A percentile compares a stretch with the other conserved stretches of the same genome.
phyloP scores from a whole-genome alignment of 2,113 vertebrate genomes.

The Pollimyrus isidori region DNA sequence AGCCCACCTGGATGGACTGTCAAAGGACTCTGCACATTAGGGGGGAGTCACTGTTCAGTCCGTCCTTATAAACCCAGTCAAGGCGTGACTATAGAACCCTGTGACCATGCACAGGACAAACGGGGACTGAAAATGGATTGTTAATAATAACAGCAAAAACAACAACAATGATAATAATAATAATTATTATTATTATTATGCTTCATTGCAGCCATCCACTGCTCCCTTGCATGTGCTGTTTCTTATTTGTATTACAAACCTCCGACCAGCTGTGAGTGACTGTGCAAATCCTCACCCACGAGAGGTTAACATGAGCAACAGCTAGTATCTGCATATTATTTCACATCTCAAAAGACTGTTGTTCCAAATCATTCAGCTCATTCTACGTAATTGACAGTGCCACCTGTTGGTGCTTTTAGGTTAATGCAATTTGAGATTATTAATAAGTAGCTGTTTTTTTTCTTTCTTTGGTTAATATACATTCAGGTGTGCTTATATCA shows the following conservation, averaged over 20 bases:
- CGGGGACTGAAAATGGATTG: neutral
- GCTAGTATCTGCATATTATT: neutral
- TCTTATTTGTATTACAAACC: neutral
- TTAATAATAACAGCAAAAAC: neutral
- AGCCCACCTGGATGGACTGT: neutral
- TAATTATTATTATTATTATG: neutral
- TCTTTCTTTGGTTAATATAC: neutral
- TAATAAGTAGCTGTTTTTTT: neutral
- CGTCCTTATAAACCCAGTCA: neutral
- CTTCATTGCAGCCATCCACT: neutral
- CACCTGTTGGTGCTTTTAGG: neutral
- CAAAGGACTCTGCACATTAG: neutral
- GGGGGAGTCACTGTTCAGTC: neutral
- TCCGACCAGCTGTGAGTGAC: neutral
- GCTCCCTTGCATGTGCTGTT: neutral
- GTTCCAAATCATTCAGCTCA: neutral
- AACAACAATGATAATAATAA: neutral
- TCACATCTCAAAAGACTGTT: neutral
- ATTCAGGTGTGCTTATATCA: neutral
- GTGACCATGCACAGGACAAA: neutral
- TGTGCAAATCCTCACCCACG: neutral
- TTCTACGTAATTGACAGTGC: neutral
- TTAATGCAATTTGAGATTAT: neutral
- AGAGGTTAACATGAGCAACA: neutral
- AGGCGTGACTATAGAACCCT: neutral